Base-by-base conservation (phyloP, 2,888 invertebrate genomes). In the Drosophila pegasa region DNA sequence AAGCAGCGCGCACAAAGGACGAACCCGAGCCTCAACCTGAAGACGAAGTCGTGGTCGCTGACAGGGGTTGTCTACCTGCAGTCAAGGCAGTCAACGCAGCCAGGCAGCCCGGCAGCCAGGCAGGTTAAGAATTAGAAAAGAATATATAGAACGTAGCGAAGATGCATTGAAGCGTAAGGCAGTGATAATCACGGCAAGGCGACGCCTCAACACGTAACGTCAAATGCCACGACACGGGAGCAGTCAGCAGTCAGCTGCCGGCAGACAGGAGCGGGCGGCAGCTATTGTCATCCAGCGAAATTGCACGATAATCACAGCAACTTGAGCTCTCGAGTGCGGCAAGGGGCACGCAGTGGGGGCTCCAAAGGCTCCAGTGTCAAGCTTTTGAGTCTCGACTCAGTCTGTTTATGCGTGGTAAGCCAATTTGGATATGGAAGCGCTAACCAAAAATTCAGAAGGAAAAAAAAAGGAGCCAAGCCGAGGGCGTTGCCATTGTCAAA, bases 241-340 rank as follows among this genome's bases (percentile, higher is more conserved):
- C 69, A 38, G 38, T 20, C 58, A 62, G 40, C 33, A 56, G 38
- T 10, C 29, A 43, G 52, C 25, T 27, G 45, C 7, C 37, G 20
- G 57, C 35, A 45, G 25, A 40, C 48, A 59, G 55, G 40, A 57
- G 63, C 41, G 56, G 68, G 51, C 38, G 47, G 59, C 43, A 60
- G 56, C 77, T 67, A 85, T 85, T 87, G 88, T 87, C 72, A 87
- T 66, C 65, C 70, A 65, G 67, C 62, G 67, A 87, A 87, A 89
- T 86, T 88, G 86, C 82, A 88, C 78, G 87, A 86, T 87, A 86
- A 86, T 89, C 87, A 86, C 78, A 81, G 86, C 87, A 85, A 88
- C 87, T 85, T 85, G 89, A 87, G 71, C 74, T 66, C 65, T 87
- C 80, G 80, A 88, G 89, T 87, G 85, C 71, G 74, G 59, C 33